Conservation (phyloP, 2,797 vertebrate genomes). For the Gallirallus australis region DNA sequence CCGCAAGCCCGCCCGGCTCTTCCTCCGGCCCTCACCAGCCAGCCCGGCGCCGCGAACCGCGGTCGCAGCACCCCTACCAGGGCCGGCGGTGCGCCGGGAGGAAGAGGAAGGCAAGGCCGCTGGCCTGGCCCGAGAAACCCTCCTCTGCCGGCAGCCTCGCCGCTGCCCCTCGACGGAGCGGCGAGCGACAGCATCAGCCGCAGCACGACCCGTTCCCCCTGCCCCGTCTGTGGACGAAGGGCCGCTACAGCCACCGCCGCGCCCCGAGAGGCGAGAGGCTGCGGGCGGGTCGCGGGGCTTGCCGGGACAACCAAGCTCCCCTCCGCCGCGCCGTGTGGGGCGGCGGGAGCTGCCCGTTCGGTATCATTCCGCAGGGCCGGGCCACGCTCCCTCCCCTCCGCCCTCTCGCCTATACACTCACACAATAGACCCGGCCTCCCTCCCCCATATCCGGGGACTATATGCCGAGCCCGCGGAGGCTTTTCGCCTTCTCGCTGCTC, state of each 20-base stretch:
- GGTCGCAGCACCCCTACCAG: accelerated
- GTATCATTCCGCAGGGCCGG: conserved; percentile 64
- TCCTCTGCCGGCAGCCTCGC: background rate
- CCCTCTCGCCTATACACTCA: conserved; percentile 41
- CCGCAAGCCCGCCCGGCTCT: background rate
- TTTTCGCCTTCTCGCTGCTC: background rate
- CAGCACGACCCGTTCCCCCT: background rate
- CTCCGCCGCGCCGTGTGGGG: background rate
- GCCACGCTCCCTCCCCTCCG: conserved; percentile 30
- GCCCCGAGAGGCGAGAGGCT: too few relatives aligned
- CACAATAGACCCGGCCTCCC: conserved; percentile 73
- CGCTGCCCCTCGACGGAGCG: background rate
- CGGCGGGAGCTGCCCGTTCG: background rate
- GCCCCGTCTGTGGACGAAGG: background rate
- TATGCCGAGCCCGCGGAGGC: conserved; percentile 69
- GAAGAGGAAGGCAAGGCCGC: background rate
- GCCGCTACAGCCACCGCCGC: background rate
- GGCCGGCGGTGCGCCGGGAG: background rate
- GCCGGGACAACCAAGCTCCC: accelerated
- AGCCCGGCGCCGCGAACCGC: background rate
- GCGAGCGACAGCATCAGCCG: background rate
- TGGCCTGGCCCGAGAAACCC: background rate
- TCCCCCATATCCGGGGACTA: conserved; percentile 75
- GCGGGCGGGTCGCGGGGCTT: accelerated
- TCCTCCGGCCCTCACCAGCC: background rate